phyloP scores from a whole-genome alignment of 2,113 vertebrate species.

The Chaetodon auriga region DNA sequence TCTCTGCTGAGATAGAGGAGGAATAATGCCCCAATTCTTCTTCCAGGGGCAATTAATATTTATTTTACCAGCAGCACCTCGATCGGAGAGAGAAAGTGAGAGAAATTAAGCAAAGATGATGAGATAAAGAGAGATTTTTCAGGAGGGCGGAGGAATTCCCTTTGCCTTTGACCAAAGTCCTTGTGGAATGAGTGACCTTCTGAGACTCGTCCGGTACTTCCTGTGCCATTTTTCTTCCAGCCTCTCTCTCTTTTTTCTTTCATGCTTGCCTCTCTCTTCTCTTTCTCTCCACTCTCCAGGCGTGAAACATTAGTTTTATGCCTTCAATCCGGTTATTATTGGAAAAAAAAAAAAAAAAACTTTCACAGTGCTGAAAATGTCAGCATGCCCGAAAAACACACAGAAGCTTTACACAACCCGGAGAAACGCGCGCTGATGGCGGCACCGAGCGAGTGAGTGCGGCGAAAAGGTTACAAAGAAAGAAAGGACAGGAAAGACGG shows the following conservation, averaged over 20 bases:
- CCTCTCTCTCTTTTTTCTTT: constrained; percentile 35
- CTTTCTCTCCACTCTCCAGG: constrained; percentile 40
- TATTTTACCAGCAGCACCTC: constrained; percentile 51
- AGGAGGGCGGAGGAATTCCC: neutral
- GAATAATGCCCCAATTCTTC: constrained; percentile 42
- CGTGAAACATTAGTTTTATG: constrained; percentile 73
- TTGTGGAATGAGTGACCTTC: constrained; percentile 67
- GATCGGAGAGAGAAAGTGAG: neutral
- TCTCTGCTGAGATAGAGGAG: constrained; percentile 56
- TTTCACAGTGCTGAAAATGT: constrained; percentile 79
- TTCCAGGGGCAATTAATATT: constrained; percentile 68
- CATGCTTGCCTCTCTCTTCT: constrained; percentile 34
- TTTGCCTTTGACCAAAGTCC: constrained; percentile 55
- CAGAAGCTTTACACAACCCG: constrained; percentile 42
- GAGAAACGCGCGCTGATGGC: constrained; percentile 51
- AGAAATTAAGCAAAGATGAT: constrained; percentile 24
- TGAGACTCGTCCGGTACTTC: constrained; percentile 37
- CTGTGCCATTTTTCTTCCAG: constrained; percentile 11
- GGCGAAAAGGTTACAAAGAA: constrained; percentile 68
- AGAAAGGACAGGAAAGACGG: constrained; percentile 30
- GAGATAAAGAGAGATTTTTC: constrained; percentile 31
- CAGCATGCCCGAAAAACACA: constrained; percentile 65
- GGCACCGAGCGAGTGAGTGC: constrained; percentile 41
- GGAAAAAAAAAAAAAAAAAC: constrained; percentile 34
- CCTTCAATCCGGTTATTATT: constrained; percentile 69